Evolutionary conservation across 1,140 invertebrate genomes (phyloP), one percentile per base, ranked within the genome.

Genomic region (Brachionus koreanus): DNA sequence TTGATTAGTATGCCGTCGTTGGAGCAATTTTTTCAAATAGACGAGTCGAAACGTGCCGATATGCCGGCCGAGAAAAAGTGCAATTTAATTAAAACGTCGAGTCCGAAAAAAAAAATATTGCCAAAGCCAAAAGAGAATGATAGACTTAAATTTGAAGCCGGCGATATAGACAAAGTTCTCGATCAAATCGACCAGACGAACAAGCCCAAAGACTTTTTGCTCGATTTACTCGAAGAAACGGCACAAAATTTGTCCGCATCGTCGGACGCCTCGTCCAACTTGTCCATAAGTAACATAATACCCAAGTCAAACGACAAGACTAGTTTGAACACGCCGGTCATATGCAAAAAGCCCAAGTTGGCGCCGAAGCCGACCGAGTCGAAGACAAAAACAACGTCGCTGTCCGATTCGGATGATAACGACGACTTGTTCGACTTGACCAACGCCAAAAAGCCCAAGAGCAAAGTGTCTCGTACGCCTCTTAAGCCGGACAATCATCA

Each of bases 401-500:
- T 69, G 3, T 69, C 65, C 35, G 65, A 69, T 16, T 69, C 65
- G 65, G 65, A 69, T 16, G 35, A 69, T 39, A 69, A 69, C 35
- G 65, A 69, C 35, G 65, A 69, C 37, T n/a, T 69, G 37, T 69
- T 69, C n/a, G 65, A 69, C 16, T 39, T 69, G 35, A 6, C 19
- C 16, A 25, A 49, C 5, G 1, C 49, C 3, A 79, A 61, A 42
- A 79, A 79, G 25, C 10, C 52, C 0, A 43, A 49, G 33, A 43
- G 10, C 3, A 79, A 57, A 39, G 10, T 25, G n/a, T 12, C 69
- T 12, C 39, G 76, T 6, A 79, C 76, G 10, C 76, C 76, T 12
- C 39, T 79, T 12, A 79, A 79, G 25, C 76, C 76, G n/a, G 76
- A 79, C 76, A 79, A 79, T 79, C 76, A 39, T 79, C 49, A 57